Percentiles rank a stretch among this genome's conserved stretches.
Evolutionary conservation across 2,797 vertebrate species (phyloP).

Genomic region (Psittacula derbiana): DNA sequence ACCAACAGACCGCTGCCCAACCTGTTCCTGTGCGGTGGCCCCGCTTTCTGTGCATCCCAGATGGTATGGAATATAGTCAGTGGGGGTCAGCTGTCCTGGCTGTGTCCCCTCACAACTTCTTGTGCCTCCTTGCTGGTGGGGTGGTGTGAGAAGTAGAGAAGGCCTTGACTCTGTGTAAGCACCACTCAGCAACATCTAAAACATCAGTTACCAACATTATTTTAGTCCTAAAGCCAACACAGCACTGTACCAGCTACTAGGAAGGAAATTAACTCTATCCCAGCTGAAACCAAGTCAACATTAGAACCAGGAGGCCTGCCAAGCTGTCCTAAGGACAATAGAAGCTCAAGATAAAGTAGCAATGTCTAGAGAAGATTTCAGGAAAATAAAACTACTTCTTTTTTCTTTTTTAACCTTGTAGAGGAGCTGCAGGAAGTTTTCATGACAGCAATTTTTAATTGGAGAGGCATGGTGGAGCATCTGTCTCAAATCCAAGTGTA

Average conservation of each 20-base stretch:
- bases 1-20: neutral
- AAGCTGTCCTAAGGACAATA: neutral
- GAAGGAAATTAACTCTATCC: neutral
- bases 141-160: neutral
- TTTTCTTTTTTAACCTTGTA: neutral
- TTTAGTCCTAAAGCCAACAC: neutral
- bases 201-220: neutral
- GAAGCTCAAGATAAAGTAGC: neutral
- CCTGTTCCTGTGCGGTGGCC: neutral
- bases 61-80: neutral
- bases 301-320: neutral
- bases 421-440: neutral
- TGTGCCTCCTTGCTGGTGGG: neutral
- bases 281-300: neutral
- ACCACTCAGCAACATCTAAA: neutral
- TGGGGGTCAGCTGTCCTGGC: neutral
- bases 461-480: conserved; percentile 29
- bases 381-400: neutral
- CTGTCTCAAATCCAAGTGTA: conserved; percentile 46
- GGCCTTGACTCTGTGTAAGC: neutral
- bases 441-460: neutral
- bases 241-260: neutral
- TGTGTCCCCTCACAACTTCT: neutral
- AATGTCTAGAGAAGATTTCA: neutral
- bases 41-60: neutral